Evolutionary conservation across 1,140 invertebrate species (phyloP).

Genomic region (Zaprionus ornatus): DNA sequence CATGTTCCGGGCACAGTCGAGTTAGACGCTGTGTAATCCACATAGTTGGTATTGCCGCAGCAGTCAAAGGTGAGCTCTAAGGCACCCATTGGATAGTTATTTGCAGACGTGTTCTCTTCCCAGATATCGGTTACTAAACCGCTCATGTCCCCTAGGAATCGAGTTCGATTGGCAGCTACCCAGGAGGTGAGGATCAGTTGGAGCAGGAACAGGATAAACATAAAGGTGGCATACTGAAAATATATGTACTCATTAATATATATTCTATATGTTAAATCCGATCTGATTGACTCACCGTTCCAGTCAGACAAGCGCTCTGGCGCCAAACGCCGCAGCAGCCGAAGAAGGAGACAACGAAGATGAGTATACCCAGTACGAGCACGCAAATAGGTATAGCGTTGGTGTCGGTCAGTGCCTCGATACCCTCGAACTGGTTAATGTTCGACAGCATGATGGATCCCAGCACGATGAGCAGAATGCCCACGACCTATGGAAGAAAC

Average conservation of each 20-base stretch:
- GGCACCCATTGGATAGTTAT: constrained; percentile 51
- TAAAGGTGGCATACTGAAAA: constrained; percentile 86
- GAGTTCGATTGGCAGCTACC: constrained; percentile 85
- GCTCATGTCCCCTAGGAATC: constrained; percentile 82
- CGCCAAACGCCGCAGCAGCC: constrained; percentile 93
- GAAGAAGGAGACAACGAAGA: constrained; percentile 91
- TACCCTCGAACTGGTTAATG: constrained; percentile 83
- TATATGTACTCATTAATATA: constrained; percentile 20
- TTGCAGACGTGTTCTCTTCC: constrained; percentile 32
- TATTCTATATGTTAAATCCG: not conserved
- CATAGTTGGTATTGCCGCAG: constrained; percentile 85
- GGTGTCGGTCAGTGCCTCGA: constrained; percentile 84
- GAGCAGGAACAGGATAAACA: constrained; percentile 87
- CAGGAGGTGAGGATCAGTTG: constrained; percentile 87
- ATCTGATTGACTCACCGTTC: constrained; percentile 86
- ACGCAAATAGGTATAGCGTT: constrained; percentile 86
- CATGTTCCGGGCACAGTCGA: constrained; percentile 81
- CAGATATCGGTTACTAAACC: constrained; percentile 80
- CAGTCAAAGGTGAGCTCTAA: constrained; percentile 85
- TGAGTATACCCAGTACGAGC: constrained; percentile 88
- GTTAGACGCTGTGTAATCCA: constrained; percentile 77
- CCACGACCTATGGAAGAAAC: constrained; percentile 85
- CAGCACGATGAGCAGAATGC: constrained; percentile 86
- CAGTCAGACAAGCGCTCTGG: constrained; percentile 91
- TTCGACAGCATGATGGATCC: constrained; percentile 86